These are phyloP conservation scores for Poecilia wingei DNA, from an alignment of 2,797 vertebrate species.

Conservation along the genomic window DNA sequence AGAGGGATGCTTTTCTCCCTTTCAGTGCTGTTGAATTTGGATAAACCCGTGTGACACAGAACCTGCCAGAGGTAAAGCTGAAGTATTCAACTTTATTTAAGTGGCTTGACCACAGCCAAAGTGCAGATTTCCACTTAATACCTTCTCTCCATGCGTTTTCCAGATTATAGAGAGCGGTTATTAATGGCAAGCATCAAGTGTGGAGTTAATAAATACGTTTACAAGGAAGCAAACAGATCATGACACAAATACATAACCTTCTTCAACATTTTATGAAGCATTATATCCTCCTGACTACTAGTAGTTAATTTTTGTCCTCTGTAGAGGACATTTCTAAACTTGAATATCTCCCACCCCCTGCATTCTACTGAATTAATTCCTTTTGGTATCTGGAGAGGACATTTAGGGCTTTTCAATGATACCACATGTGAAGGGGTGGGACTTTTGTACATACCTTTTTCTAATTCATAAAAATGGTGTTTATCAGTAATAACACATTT, in stretches of 20 bases:
- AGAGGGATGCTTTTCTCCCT: constrained; percentile 19
- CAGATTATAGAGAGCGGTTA: constrained; percentile 44
- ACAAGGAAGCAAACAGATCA: constrained; percentile 30
- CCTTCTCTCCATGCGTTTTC: constrained; percentile 55
- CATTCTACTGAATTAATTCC: too few relatives aligned
- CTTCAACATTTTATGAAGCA: neutral
- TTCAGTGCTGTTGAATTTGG: constrained; percentile 57
- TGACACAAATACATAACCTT: constrained; percentile 1
- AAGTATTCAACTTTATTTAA: constrained; percentile 31
- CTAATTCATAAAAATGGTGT: too few relatives aligned
- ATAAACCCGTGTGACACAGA: constrained; percentile 64
- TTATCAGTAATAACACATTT: too few relatives aligned
- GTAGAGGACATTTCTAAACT: too few relatives aligned
- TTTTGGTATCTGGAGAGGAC: too few relatives aligned
- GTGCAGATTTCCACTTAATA: constrained; percentile 54
- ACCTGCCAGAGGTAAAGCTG: constrained; percentile 56
- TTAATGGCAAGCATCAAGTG: constrained; percentile 36
- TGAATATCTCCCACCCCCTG: too few relatives aligned
- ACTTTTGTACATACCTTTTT: too few relatives aligned
- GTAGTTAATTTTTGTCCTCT: too few relatives aligned
- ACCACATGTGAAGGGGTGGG: too few relatives aligned
- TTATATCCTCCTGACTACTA: neutral
- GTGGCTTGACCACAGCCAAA: constrained; percentile 31
- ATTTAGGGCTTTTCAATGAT: too few relatives aligned
- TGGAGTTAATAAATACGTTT: constrained; percentile 40